Evolutionary conservation across 2,797 vertebrate genomes (phyloP), one percentile per base, ranked within the genome.

Genomic region (Meriones psammophilus): DNA sequence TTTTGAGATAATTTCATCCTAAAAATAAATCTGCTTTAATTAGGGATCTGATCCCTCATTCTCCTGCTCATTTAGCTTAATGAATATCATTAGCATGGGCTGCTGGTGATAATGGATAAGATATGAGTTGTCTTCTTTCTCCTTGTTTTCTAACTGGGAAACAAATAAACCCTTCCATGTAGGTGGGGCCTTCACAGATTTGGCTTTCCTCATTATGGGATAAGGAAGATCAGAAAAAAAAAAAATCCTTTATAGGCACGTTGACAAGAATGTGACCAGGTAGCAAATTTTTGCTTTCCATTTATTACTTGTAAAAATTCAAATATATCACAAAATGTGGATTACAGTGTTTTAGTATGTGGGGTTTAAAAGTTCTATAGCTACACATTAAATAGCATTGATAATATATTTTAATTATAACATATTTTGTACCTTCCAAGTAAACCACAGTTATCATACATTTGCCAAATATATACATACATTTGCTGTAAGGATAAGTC

Each of bases 21-120:
- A 96, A 97, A 97, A 97, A 97, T 97, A 97, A 97, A 97, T 96
- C 89, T 92, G 83, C 84, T 77, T 97, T 96, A 97, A 97, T 97
- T 96, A 97, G 76, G 71, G 97, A 92, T 56, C 68, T 74, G 42
- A 94, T 73, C 91, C 58, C 85, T 94, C 85, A 92, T 95, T 97
- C 94, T 96, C 91, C 86, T 95, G 88, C 93, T 97, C 91, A 76
- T 97, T 96, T 95, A 92, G 92, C 86, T 96, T 97, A 97, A 97
- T 97, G 97, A 97, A 94, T 94, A 77, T 87, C 95, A 97, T 96
- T 97, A 97, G 71, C 95, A 95, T 77, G 95, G 91, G 86, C 84
- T 95, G 94, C 94, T 97, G 93, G 91, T 97, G 92, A 97, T 94
- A 95, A 96, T 92, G 71, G 96, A 89, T 94, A 93, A 74, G 93